Base-by-base conservation (phyloP, 2,888 invertebrate species). In the Rhagonycha fulva region DNA sequence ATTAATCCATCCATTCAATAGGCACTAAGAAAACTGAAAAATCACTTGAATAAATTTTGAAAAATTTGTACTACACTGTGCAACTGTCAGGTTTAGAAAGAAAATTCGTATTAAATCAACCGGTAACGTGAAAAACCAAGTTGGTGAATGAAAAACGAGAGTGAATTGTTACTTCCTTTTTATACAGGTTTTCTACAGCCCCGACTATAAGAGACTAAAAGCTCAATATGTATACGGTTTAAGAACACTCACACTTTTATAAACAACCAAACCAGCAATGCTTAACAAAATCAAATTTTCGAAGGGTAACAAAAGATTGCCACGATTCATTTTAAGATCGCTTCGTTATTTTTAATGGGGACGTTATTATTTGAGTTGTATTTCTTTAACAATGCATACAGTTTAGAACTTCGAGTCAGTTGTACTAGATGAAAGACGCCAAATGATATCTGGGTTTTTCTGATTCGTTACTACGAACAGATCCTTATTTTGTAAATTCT, bases 111-210 rank as follows among this genome's bases (percentile, higher is more conserved):
- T 32, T 32, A 32, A 32, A 32, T 32, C 32, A 32, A 32, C 32
- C 32, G 32, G 32, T n/a, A 63, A 63, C 23, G 24, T 26, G 24
- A 19, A 63, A 63, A 63, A 47, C 61, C 62, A 71, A 71, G 75
- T 71, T 71, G 63, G 62, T 47, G 76, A 62, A 63, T 76, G 76
- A 76, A 76, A 72, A 76, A 76, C 76, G 76, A 70, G 73, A 76
- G 67, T 70, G 75, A 72, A 73, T 68, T 73, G 73, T 73, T 67
- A 69, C 73, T 68, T 73, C 66, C 72, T 63, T 63, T 60, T 72
- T 72, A 67, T 72, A 67, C 72, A 67, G 72, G 67, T 72, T 72
- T 72, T 68, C 73, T 68, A 69, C 73, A 68, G 68, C 72, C 61
- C 73, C 32, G 62, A 62, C 68, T 73, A 68, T 62, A 62, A 62